phyloP scores from a whole-genome alignment of 2,113 vertebrate species.

The Carassius gibelio region DNA sequence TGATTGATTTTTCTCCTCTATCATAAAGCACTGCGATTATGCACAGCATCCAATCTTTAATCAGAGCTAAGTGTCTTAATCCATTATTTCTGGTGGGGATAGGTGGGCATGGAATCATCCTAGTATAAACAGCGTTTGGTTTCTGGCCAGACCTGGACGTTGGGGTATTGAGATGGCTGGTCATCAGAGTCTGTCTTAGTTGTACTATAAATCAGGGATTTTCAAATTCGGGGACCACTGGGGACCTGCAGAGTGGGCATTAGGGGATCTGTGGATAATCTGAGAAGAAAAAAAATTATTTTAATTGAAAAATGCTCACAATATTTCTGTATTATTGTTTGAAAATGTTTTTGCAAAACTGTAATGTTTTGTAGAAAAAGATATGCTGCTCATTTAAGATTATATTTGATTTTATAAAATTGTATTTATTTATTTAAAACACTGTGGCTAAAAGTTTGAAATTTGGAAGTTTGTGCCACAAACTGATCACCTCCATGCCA shows the following conservation, averaged over 20 bases:
- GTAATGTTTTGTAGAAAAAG: too few species aligned
- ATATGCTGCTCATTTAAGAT: too few species aligned
- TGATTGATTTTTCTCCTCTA: slow-evolving; percentile 74
- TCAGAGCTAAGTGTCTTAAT: slow-evolving; percentile 61
- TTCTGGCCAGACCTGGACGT: slow-evolving; percentile 4
- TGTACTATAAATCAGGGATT: not conserved
- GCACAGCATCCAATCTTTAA: slow-evolving; percentile 62
- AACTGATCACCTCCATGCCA: too few species aligned
- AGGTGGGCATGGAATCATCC: slow-evolving; percentile 46
- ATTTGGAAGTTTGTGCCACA: too few species aligned
- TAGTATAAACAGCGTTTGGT: slow-evolving; percentile 50
- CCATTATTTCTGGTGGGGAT: slow-evolving; percentile 51
- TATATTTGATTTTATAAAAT: too few species aligned
- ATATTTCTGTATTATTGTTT: too few species aligned
- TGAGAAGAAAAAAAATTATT: not conserved
- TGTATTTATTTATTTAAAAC: too few species aligned
- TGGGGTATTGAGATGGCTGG: not conserved
- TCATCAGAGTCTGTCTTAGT: not conserved
- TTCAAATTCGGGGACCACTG: not conserved
- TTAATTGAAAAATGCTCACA: too few species aligned
- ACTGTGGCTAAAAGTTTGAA: too few species aligned
- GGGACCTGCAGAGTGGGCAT: not conserved
- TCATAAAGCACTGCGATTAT: slow-evolving; percentile 61
- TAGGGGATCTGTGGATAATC: not conserved
- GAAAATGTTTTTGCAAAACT: too few species aligned